Percentiles rank a stretch among this genome's conserved stretches.
Evolutionary conservation across 2,888 invertebrate species (phyloP).

Genomic region (Aleiodes alternator): DNA sequence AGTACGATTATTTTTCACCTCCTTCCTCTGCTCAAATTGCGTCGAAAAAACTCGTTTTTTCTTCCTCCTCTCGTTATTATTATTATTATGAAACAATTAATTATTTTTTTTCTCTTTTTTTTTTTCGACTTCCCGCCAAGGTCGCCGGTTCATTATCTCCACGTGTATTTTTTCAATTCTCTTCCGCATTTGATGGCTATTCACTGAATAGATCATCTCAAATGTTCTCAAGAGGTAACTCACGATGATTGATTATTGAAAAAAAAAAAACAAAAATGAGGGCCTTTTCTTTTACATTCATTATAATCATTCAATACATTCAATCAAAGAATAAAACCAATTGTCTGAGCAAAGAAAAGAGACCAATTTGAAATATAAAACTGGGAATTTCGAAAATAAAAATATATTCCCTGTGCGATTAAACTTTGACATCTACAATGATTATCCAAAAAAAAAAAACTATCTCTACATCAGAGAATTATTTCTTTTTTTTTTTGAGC

Average conservation of each 20-base stretch:
- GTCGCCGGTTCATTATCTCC: slow-evolving; percentile 18
- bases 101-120: not conserved
- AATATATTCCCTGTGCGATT: too few relatives aligned
- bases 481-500: slow-evolving; percentile 13
- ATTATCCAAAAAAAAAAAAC: slow-evolving; percentile 10
- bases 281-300: not conserved
- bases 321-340: not conserved
- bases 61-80: not conserved
- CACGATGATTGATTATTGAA: slow-evolving; percentile 8
- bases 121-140: slow-evolving; percentile 14
- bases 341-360: slow-evolving; percentile 7
- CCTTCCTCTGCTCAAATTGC: slow-evolving; percentile 9
- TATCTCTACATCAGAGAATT: slow-evolving; percentile 27
- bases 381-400: too few relatives aligned
- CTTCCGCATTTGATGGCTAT: slow-evolving; percentile 28
- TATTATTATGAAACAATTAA: slow-evolving; percentile 3
- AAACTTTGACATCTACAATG: not conserved
- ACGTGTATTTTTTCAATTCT: not conserved
- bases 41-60: not conserved
- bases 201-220: slow-evolving; percentile 1
- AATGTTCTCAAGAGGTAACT: not conserved
- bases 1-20: not conserved
- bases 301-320: not conserved
- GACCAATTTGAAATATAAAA: too few relatives aligned
- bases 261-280: not conserved